Base-by-base conservation (phyloP, 1,140 invertebrate species). In the Eurosta solidaginis region DNA sequence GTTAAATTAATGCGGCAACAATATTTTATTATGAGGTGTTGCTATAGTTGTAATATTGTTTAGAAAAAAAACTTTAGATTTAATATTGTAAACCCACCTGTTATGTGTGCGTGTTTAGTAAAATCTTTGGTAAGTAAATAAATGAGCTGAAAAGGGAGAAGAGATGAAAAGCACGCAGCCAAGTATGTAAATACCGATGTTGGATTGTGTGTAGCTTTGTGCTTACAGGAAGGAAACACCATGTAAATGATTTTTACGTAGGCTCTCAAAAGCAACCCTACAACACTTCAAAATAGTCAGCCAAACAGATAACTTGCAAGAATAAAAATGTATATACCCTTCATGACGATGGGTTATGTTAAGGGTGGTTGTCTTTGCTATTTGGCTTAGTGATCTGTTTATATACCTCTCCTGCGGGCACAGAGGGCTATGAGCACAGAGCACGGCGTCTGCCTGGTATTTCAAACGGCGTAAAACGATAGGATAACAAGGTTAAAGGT, bases 11-110 rank as follows among this genome's bases (percentile, higher is more conserved):
- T 68, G 59, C 40, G 59, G 10, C 33, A 36, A 20, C 33, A 68
- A 42, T n/a, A 40, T 40, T 22, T 9, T 68, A 40, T 68, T 40
- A 68, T 68, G 59, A 68, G 54, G 1, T 63, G 54, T 68, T 68
- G 29, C 12, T 68, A 40, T 68, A 40, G 33, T 40, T 68, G 59
- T 68, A 40, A 68, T 68, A n/a, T n/a, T n/a, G n/a, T n/a, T n/a
- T 68, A 29, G n/a, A 20, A 40, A 40, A 14, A 68, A 68, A 68
- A 68, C 59, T 40, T 40, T 68, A 40, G n/a, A n/a, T n/a, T n/a
- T n/a, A n/a, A n/a, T 68, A 68, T 68, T 68, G 33, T 68, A 68
- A 40, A 33, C 59, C 59, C 59, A 68, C 59, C 59, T 68, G 59
- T 68, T 40, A 40, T 20, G 40, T n/a, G 22, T 68, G 22, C 22